phyloP scores from a whole-genome alignment of 2,888 invertebrate species.

The Ophion slaviceki region DNA sequence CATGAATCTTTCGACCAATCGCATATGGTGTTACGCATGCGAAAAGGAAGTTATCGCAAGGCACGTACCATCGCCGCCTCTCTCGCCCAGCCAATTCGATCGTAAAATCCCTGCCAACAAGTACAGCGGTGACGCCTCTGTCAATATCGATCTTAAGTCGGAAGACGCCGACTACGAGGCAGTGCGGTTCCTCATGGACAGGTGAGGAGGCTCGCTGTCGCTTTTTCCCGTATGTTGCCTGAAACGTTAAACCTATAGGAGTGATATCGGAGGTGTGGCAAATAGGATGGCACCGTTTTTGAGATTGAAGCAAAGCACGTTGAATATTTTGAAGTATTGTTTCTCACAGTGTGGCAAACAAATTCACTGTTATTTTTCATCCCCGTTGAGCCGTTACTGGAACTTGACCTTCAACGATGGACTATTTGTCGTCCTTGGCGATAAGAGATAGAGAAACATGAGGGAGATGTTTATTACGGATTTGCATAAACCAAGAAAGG shows the following conservation, averaged over 20 bases:
- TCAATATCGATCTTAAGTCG: slow-evolving; percentile 71
- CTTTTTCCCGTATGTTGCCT: neutral
- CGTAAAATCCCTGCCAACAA: slow-evolving; percentile 71
- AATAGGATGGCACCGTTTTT: no score
- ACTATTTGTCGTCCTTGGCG: no score
- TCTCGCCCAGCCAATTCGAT: slow-evolving; percentile 77
- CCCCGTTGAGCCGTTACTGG: no score
- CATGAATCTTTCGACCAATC: slow-evolving; percentile 92
- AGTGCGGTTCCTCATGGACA: slow-evolving; percentile 70
- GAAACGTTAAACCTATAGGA: neutral
- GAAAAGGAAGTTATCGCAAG: slow-evolving; percentile 88
- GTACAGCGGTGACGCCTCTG: slow-evolving; percentile 75
- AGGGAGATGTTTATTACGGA: no score
- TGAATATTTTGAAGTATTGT: no score
- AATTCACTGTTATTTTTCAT: no score
- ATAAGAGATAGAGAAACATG: no score
- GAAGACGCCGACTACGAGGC: slow-evolving; percentile 68
- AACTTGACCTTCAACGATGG: no score
- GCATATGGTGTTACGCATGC: slow-evolving; percentile 96
- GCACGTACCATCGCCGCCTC: slow-evolving; percentile 73
- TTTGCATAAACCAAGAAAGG: no score
- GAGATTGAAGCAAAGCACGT: no score
- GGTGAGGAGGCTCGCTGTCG: slow-evolving; percentile 66
- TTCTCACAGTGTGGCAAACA: no score
- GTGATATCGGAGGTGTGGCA: no score